phyloP scores from a whole-genome alignment of 2,797 vertebrate genomes.

The Coracias cyanogaster region DNA sequence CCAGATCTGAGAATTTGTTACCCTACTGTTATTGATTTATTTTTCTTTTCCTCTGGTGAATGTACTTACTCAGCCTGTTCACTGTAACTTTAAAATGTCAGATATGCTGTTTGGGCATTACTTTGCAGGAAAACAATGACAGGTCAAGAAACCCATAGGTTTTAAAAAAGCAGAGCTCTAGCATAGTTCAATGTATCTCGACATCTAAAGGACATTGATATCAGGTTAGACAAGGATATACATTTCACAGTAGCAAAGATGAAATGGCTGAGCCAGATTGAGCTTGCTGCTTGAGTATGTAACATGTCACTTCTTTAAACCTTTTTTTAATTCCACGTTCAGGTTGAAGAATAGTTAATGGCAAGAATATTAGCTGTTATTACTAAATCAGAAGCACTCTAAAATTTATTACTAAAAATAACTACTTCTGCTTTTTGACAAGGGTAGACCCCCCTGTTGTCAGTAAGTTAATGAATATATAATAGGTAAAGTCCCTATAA shows the following conservation, averaged over 20 bases:
- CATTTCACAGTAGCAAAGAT: not conserved
- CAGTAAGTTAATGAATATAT: constrained; percentile 13
- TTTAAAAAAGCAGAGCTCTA: not conserved
- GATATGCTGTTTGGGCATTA: not conserved
- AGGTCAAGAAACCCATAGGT: not conserved
- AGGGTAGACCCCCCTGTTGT: not conserved
- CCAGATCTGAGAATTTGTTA: constrained; percentile 7
- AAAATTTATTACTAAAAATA: constrained; percentile 8
- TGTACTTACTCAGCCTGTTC: not conserved
- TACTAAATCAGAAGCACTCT: not conserved
- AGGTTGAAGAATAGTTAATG: constrained; percentile 35
- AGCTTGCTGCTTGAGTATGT: not conserved
- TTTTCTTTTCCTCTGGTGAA: not conserved
- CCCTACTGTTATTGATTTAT: not conserved
- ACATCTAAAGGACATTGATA: not conserved
- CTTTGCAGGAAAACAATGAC: not conserved
- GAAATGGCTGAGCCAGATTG: constrained; percentile 33
- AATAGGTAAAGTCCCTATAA: not conserved
- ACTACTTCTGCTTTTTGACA: constrained; percentile 12
- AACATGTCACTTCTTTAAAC: constrained; percentile 14
- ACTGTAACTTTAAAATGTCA: constrained; percentile 4
- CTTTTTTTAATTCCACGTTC: constrained; percentile 2
- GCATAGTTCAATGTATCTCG: not conserved
- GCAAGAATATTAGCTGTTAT: constrained; percentile 29
- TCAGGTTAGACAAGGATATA: not conserved